A percentile compares a stretch with the other conserved stretches of the same genome.
These are phyloP conservation scores for Lasioglossum oenotherae DNA, from an alignment of 2,888 invertebrate genomes.

Conservation along the genomic window DNA sequence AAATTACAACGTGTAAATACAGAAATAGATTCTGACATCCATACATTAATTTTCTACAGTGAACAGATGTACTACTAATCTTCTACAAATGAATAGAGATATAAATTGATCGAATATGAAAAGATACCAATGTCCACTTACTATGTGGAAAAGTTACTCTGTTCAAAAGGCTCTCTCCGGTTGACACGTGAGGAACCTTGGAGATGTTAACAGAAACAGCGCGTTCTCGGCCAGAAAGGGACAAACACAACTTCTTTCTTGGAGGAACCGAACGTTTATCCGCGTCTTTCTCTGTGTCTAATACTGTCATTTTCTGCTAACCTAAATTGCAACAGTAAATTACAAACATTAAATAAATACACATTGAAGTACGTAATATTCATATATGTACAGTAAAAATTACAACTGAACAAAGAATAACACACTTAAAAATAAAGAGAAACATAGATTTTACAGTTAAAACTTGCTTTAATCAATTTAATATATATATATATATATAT, in stretches of 20 bases:
- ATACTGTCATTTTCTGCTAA: slow-evolving; percentile 85
- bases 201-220: slow-evolving; percentile 56
- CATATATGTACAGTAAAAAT: background rate
- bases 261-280: slow-evolving; percentile 84
- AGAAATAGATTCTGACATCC: no score
- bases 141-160: slow-evolving; percentile 73
- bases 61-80: no score
- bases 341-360: background rate
- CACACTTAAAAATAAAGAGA: background rate
- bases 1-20: no score
- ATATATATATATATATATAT: background rate
- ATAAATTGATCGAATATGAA: background rate
- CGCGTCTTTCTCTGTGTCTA: slow-evolving; percentile 85
- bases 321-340: slow-evolving; percentile 73
- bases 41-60: background rate
- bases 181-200: slow-evolving; percentile 76
- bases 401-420: background rate
- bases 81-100: background rate
- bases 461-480: background rate
- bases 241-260: slow-evolving; percentile 84
- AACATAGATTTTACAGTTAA: background rate
- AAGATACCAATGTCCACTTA: slow-evolving; percentile 54
- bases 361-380: background rate
- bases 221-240: slow-evolving; percentile 76
- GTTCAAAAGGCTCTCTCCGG: slow-evolving; percentile 75